Evolutionary conservation across 1,140 invertebrate species (phyloP).

Genomic region (Globodera ellingtonae): DNA sequence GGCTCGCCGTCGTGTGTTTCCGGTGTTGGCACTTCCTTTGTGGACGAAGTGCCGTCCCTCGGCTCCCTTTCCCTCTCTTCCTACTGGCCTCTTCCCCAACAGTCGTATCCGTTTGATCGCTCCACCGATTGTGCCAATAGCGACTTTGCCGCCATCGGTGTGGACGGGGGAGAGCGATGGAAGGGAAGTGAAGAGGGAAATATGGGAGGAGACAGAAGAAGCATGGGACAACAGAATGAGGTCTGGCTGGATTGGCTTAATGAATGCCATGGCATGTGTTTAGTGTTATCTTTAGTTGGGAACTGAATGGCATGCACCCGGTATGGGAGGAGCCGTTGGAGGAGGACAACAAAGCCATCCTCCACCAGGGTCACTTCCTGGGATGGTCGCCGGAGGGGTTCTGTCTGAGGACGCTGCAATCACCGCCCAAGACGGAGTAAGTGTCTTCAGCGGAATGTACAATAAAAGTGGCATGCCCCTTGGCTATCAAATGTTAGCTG

Average conservation of each 20-base stretch:
- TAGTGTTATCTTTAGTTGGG: not conserved
- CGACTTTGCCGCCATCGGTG: not conserved
- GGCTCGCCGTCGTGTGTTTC: not conserved
- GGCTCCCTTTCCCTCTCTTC: not conserved
- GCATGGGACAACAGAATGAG: not conserved
- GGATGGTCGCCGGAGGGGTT: not conserved
- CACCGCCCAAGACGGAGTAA: constrained; percentile 19
- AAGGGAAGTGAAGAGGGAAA: not conserved
- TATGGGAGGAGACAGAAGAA: not conserved
- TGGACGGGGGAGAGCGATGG: not conserved
- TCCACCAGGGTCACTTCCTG: not conserved
- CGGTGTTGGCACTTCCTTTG: not conserved
- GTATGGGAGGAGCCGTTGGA: constrained; percentile 19
- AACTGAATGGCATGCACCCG: not conserved
- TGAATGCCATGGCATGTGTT: not conserved
- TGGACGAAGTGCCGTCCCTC: not conserved
- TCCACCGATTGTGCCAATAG: not conserved
- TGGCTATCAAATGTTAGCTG: not conserved
- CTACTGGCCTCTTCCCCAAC: not conserved
- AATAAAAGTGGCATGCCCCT: too few species aligned
- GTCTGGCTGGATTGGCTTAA: not conserved
- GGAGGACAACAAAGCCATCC: constrained; percentile 12
- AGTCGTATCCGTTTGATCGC: not conserved
- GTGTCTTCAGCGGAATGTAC: too few species aligned
- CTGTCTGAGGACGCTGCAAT: not conserved